Evolutionary conservation across 2,113 vertebrate genomes (phyloP), one percentile per base, ranked within the genome.

Genomic region (Macrotis lagotis): DNA sequence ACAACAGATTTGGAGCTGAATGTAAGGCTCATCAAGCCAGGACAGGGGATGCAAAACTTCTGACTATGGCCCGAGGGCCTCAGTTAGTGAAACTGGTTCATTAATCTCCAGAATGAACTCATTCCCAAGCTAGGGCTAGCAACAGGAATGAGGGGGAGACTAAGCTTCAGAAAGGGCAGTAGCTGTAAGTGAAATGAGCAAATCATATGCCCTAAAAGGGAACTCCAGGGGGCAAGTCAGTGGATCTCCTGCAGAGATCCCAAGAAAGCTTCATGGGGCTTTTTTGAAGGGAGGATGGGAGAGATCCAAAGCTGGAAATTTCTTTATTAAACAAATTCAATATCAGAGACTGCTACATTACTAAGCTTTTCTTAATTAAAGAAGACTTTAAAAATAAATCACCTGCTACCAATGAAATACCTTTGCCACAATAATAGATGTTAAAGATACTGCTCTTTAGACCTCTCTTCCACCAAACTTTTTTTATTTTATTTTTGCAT

Each of bases 401-500:
- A 94, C 90, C 31, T 94, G 26, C 83, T 93, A 19, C 89, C 88
- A 92, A 48, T 88, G 53, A 88, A 49, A 51, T 53, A 47, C 51
- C 92, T 94, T 96, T 94, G 48, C 47, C 47, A 51, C 66, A 96
- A 91, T 53, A 89, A 48, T 89, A 96, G 96, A 51, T 47, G 91
- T n/a, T 92, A 25, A 66, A 91, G 89, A 93, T 47, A 92, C 12
- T 4, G 44, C 55, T 48, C 55, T 52, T 96, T 90, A 92, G 96
- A 91, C 31, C 55, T 50, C 88, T 92, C 19, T n/a, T n/a, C 66
- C 66, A 74, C 37, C 37, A 83, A 74, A n/a, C 37, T 74, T 44
- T 66, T 66, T 66, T 83, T 51, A 95, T 52, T 95, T 96, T 96
- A 96, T 96, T 97, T 97, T 89, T 92, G 93, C 94, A 95, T 95